Evolutionary conservation across 2,888 invertebrate genomes (phyloP).

Genomic region (Scaptomyza parva): DNA sequence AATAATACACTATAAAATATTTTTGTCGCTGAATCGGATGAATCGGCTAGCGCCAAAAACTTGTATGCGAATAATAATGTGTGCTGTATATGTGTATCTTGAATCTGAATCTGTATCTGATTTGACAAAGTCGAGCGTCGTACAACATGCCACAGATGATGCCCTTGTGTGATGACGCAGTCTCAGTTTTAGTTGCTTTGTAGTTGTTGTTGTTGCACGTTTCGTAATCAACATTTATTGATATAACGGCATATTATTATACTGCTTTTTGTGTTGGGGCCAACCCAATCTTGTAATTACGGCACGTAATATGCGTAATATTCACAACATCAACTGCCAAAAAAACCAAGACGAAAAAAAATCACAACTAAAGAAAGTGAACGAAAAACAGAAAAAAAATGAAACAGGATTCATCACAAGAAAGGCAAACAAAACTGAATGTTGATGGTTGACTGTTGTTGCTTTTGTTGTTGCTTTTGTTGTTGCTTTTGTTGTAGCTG

Average conservation of each 20-base stretch:
- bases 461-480: neutral
- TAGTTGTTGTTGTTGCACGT: conserved; percentile 60
- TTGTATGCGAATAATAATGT: conserved; percentile 21
- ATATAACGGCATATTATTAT: conserved; percentile 58
- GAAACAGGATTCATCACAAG: conserved; percentile 36
- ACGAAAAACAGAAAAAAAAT: conserved; percentile 34
- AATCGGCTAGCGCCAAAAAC: conserved; percentile 42
- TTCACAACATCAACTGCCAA: conserved; percentile 71
- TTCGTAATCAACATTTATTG: conserved; percentile 75
- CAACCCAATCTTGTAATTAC: conserved; percentile 63
- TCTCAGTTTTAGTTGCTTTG: neutral
- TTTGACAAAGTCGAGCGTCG: conserved; percentile 4
- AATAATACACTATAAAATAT: conserved; percentile 35
- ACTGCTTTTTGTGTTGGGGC: neutral
- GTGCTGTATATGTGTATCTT: neutral
- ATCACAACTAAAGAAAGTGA: conserved; percentile 40
- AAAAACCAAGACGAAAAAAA: conserved; percentile 6
- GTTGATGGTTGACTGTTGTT: conserved; percentile 12
- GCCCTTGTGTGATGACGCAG: conserved; percentile 15
- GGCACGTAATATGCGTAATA: conserved; percentile 80
- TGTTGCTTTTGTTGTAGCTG: too few relatives aligned
- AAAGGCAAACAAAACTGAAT: conserved; percentile 23
- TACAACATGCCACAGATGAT: neutral
- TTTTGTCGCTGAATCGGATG: conserved; percentile 35
- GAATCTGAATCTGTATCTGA: conserved; percentile 28